phyloP scores from a whole-genome alignment of 2,888 invertebrate species.

The Apantesis nais region DNA sequence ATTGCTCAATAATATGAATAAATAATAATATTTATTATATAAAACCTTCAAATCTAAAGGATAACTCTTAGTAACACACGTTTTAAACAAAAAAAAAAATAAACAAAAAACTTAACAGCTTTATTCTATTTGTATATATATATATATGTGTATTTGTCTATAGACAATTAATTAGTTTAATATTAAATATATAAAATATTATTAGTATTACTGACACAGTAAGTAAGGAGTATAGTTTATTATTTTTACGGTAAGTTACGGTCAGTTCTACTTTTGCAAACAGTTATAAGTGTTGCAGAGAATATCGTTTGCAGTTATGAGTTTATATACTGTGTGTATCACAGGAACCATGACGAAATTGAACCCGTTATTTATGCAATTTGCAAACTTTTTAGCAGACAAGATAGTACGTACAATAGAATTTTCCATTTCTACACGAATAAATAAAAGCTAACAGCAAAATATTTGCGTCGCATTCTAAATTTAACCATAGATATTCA shows the following conservation, averaged over 20 bases:
- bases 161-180: background rate
- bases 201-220: background rate
- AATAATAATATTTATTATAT: too few relatives aligned
- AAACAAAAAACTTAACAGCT: too few relatives aligned
- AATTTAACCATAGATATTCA: conserved; percentile 24
- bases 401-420: background rate
- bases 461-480: conserved; percentile 31
- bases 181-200: background rate
- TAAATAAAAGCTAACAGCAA: conserved; percentile 28
- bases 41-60: too few relatives aligned
- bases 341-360: background rate
- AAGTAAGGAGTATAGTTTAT: background rate
- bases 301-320: background rate
- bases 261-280: conserved; percentile 25
- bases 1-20: too few relatives aligned
- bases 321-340: background rate
- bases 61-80: too few relatives aligned
- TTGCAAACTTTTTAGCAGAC: conserved; percentile 28
- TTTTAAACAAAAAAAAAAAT: too few relatives aligned
- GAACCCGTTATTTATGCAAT: conserved; percentile 12
- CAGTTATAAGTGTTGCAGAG: conserved; percentile 11
- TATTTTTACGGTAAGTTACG: conserved; percentile 21
- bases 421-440: conserved; percentile 25
- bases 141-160: background rate
- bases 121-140: too few relatives aligned